phyloP scores from a whole-genome alignment of 1,140 invertebrate species.

The Drosophila athabasca region DNA sequence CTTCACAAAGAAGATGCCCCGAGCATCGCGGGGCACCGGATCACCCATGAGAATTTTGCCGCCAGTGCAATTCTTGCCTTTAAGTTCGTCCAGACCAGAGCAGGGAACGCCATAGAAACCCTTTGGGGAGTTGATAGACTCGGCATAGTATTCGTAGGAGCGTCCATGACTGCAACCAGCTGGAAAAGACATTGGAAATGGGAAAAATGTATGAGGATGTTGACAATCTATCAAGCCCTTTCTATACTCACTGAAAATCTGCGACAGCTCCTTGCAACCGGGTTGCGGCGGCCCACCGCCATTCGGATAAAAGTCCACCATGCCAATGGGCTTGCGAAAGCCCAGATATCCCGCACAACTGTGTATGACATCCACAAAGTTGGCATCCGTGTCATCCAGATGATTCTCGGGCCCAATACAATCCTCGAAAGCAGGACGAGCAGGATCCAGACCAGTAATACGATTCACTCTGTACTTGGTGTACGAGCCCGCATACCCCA shows the following conservation, averaged over 20 bases:
- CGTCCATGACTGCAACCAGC: slow-evolving; percentile 91
- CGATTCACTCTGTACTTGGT: slow-evolving; percentile 85
- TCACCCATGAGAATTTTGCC: slow-evolving; percentile 86
- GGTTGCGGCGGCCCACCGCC: slow-evolving; percentile 89
- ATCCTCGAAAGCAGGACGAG: slow-evolving; percentile 89
- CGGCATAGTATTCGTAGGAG: slow-evolving; percentile 88
- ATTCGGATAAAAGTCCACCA: slow-evolving; percentile 93
- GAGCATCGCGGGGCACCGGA: slow-evolving; percentile 81
- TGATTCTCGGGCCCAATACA: slow-evolving; percentile 85
- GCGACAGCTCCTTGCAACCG: slow-evolving; percentile 87
- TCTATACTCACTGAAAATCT: slow-evolving; percentile 84
- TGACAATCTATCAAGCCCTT: too few species aligned
- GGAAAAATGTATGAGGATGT: too few species aligned
- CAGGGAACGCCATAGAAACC: slow-evolving; percentile 87
- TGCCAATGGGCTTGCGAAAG: slow-evolving; percentile 86
- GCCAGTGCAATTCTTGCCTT: slow-evolving; percentile 85
- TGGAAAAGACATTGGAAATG: slow-evolving; percentile 67
- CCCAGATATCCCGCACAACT: slow-evolving; percentile 88
- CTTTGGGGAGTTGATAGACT: slow-evolving; percentile 86
- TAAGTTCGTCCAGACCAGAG: slow-evolving; percentile 85
- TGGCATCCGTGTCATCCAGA: slow-evolving; percentile 88
- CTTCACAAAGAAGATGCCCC: slow-evolving; percentile 87
- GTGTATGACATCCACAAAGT: slow-evolving; percentile 92
- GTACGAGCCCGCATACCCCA: slow-evolving; percentile 90
- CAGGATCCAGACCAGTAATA: slow-evolving; percentile 90